These are phyloP conservation scores for Cheilosia urbana DNA, from an alignment of 2,888 invertebrate species.

Conservation along the genomic window DNA sequence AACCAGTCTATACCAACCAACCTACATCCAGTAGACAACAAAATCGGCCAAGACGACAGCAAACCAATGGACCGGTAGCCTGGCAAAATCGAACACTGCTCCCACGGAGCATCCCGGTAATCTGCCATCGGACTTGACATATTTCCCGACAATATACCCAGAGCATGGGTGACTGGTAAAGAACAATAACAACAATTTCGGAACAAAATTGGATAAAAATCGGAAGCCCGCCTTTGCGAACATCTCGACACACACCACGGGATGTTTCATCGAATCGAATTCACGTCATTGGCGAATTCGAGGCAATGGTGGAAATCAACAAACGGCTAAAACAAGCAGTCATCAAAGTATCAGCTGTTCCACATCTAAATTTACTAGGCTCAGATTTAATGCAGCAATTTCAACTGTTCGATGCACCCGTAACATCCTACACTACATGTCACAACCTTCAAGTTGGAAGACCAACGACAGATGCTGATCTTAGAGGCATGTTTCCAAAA, in stretches of 20 bases:
- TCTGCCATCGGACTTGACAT: conserved; percentile 26
- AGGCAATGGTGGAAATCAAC: background rate
- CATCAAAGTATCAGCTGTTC: too few relatives aligned
- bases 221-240: background rate
- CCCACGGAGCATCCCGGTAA: background rate
- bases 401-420: too few relatives aligned
- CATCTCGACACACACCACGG: background rate
- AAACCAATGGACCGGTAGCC: background rate
- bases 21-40: background rate
- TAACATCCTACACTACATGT: too few relatives aligned
- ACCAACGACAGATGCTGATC: too few relatives aligned
- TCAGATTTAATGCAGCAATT: too few relatives aligned
- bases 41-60: background rate
- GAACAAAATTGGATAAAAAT: background rate
- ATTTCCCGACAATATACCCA: conserved; percentile 18
- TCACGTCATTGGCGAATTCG: background rate
- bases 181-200: background rate
- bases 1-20: background rate
- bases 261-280: background rate
- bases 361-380: too few relatives aligned
- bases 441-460: too few relatives aligned
- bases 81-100: background rate
- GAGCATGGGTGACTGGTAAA: background rate
- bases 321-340: background rate
- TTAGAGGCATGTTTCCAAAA: too few relatives aligned